A percentile compares a stretch with the other conserved stretches of the same genome.
phyloP scores from a whole-genome alignment of 1,140 invertebrate genomes.

The Zaprionus vittiger region DNA sequence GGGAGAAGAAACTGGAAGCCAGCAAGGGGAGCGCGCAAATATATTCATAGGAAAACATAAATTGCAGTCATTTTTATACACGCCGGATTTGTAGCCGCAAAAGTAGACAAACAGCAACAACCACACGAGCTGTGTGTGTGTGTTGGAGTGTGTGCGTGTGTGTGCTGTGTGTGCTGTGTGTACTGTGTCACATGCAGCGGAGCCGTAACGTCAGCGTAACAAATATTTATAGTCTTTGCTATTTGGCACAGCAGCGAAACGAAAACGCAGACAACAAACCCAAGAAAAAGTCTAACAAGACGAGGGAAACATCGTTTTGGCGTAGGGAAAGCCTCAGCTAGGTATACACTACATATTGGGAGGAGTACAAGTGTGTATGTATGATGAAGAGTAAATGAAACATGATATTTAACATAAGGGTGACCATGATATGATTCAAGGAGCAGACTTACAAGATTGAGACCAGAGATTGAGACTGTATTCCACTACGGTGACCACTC shows the following conservation, averaged over 20 bases:
- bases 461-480: too few relatives aligned
- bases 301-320: not conserved
- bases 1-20: slow-evolving; percentile 2
- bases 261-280: slow-evolving; percentile 38
- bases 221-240: slow-evolving; percentile 78
- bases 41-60: slow-evolving; percentile 83
- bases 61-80: slow-evolving; percentile 83
- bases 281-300: slow-evolving; percentile 34
- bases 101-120: slow-evolving; percentile 65
- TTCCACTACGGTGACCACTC: too few relatives aligned
- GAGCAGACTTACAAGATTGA: not conserved
- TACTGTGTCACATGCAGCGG: slow-evolving; percentile 45
- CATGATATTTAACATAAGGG: not conserved
- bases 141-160: slow-evolving; percentile 25
- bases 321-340: not conserved
- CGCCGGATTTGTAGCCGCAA: slow-evolving; percentile 76
- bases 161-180: slow-evolving; percentile 28
- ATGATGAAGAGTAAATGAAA: not conserved
- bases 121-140: slow-evolving; percentile 18
- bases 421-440: not conserved
- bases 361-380: not conserved
- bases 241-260: slow-evolving; percentile 55
- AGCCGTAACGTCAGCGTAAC: slow-evolving; percentile 70
- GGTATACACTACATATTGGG: not conserved
- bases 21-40: slow-evolving; percentile 49